Evolutionary conservation across 64 coral and sea anemone species (phyloP), one percentile per base, ranked within the genome.

Genomic region (Cladopsammia gracilis): DNA sequence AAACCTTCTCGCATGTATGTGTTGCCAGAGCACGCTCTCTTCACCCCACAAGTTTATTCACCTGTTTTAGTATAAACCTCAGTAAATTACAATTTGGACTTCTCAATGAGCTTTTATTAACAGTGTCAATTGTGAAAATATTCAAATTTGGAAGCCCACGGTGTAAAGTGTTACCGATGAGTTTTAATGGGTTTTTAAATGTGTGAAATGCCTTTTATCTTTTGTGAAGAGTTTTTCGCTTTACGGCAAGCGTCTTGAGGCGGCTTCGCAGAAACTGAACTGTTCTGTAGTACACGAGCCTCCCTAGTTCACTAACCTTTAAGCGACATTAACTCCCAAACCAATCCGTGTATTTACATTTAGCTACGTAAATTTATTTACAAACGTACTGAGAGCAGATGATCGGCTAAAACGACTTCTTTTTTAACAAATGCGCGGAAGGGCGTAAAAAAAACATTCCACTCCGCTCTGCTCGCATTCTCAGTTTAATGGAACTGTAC

Each of bases 181-280:
- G 47, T 25, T 56, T 54, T 12, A 54, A 54, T 52, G 48, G 50
- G 13, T 49, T 77, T 77, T 77, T 54, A 20, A 54, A 77, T 50
- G 75, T 77, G 75, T 53, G 48, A 77, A 77, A 77, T 77, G 50
- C 75, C 75, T 77, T 77, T 77, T 56, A 24, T 56, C 16, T 8
- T 75, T 48, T 75, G 13, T 75, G 5, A 56, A 24, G 8, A 77
- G 48, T 77, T 77, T 76, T n/a, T 77, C 25, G 2, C 10, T 19
- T 53, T 77, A 5, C 53, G 53, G 1, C 5, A 56, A 56, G 53
- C 53, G 53, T 12, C 53, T 56, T 34, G 34, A 34, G 34, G 34
- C 34, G 34, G 34, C 34, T 34, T 34, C 34, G 34, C 34, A 34
- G 34, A 34, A 34, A 34, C 34, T 34, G 34, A 34, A 34, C 34